Evolutionary conservation across 2,797 vertebrate species (phyloP).

Genomic region (Champsocephalus gunnari): DNA sequence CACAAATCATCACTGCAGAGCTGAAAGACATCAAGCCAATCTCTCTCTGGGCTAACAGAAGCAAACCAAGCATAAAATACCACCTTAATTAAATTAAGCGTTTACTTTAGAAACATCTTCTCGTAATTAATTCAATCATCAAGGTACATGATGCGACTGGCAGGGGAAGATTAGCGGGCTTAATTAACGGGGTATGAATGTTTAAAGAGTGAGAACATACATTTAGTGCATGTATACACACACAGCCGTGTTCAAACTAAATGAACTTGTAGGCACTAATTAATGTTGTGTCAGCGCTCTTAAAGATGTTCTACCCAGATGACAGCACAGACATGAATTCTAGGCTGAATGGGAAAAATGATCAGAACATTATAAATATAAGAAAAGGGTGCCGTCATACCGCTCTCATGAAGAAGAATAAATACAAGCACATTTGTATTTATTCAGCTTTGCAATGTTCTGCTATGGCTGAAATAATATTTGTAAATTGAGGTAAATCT

Average conservation of each 20-base stretch:
- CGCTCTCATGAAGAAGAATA: background rate
- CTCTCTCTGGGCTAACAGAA: slow-evolving; percentile 88
- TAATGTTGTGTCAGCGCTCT: slow-evolving; percentile 93
- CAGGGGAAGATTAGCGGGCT: slow-evolving; percentile 98
- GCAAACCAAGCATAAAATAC: slow-evolving; percentile 98
- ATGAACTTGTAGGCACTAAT: slow-evolving; percentile 98
- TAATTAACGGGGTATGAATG: slow-evolving; percentile 99
- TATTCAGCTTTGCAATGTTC: background rate
- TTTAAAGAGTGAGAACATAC: slow-evolving; percentile 88
- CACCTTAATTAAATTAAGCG: slow-evolving; percentile 99
- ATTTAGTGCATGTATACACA: slow-evolving; percentile 79
- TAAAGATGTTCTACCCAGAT: slow-evolving; percentile 94
- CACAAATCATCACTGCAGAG: slow-evolving; percentile 88
- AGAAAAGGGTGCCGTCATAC: slow-evolving; percentile 31
- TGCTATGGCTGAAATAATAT: background rate
- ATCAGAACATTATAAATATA: slow-evolving; percentile 46
- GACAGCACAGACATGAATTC: slow-evolving; percentile 88
- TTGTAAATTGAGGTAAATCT: background rate
- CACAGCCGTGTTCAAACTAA: slow-evolving; percentile 91
- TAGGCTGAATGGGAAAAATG: slow-evolving; percentile 77
- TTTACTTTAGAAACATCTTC: slow-evolving; percentile 99
- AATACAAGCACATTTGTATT: slow-evolving; percentile 14
- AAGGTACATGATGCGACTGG: slow-evolving; percentile 98
- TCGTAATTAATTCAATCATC: slow-evolving; percentile 99
- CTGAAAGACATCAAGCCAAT: slow-evolving; percentile 84